Conservation (phyloP, 2,797 vertebrate species). For the Channallabes apus region DNA sequence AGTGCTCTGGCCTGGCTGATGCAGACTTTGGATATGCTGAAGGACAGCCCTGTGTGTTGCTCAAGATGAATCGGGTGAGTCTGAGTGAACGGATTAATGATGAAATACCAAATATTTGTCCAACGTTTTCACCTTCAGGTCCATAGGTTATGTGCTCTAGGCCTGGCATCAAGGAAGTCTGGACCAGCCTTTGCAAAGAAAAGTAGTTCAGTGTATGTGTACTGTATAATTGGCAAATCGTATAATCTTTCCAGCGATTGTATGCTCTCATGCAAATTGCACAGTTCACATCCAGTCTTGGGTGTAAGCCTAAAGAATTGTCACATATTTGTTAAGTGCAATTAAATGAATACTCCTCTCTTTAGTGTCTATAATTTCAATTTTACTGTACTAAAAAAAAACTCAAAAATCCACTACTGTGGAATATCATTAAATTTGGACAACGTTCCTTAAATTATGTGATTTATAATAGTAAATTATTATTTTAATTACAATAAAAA, state of each 20-base stretch:
- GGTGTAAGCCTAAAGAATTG: neutral
- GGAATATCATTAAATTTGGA: neutral
- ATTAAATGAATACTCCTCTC: neutral
- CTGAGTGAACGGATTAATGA: neutral
- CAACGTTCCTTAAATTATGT: neutral
- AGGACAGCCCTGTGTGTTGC: slow-evolving; percentile 84
- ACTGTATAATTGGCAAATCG: neutral
- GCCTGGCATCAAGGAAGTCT: neutral
- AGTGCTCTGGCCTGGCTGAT: slow-evolving; percentile 82
- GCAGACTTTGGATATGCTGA: slow-evolving; percentile 79
- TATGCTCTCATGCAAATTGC: neutral
- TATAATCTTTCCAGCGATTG: neutral
- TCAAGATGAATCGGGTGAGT: slow-evolving; percentile 95
- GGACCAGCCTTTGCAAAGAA: neutral
- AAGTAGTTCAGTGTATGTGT: neutral
- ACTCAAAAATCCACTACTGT: neutral
- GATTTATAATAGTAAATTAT: neutral
- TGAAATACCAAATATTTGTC: neutral
- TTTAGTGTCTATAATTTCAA: neutral
- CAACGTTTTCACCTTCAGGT: neutral
- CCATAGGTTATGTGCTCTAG: neutral
- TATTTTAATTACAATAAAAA: neutral
- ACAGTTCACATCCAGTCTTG: neutral
- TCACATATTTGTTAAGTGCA: neutral
- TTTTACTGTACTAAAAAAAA: neutral